Conservation (phyloP, 2,888 invertebrate genomes). For the Lomographa bimaculata region DNA sequence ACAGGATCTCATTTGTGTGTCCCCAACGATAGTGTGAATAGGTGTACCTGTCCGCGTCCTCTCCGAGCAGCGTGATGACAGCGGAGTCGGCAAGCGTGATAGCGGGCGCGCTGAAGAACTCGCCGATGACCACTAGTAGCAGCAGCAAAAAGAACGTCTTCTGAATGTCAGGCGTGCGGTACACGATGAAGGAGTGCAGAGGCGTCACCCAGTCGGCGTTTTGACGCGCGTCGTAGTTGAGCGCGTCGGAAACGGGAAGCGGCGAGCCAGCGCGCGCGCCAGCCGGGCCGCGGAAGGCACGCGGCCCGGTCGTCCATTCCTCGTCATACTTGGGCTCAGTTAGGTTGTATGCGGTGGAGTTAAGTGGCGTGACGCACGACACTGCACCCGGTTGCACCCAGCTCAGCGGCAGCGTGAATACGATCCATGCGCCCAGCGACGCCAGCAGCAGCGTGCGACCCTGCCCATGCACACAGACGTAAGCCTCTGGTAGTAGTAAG, state of each 20-base stretch:
- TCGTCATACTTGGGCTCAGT: slow-evolving; percentile 83
- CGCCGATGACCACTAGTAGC: slow-evolving; percentile 96
- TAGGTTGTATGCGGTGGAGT: slow-evolving; percentile 84
- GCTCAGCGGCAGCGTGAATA: slow-evolving; percentile 97
- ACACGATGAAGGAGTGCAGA: slow-evolving; percentile 96
- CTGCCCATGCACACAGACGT: slow-evolving; percentile 20
- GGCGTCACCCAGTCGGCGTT: slow-evolving; percentile 94
- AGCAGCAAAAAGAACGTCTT: slow-evolving; percentile 97
- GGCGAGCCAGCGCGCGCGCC: slow-evolving; percentile 83
- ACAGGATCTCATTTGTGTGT: no score
- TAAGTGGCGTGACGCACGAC: slow-evolving; percentile 88
- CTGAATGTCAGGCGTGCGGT: slow-evolving; percentile 94
- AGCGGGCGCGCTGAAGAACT: slow-evolving; percentile 98
- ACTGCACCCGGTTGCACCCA: slow-evolving; percentile 97
- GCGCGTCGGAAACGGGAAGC: slow-evolving; percentile 88
- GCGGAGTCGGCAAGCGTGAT: slow-evolving; percentile 97
- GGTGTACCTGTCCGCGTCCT: slow-evolving; percentile 89
- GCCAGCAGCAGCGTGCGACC: slow-evolving; percentile 94
- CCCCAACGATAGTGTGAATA: no score
- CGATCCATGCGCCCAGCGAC: slow-evolving; percentile 97
- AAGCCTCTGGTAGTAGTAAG: no score
- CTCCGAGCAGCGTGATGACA: slow-evolving; percentile 94
- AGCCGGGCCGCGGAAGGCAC: slow-evolving; percentile 54
- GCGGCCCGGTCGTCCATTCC: slow-evolving; percentile 44
- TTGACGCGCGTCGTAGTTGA: slow-evolving; percentile 88